Evolutionary conservation across 2,797 vertebrate genomes (phyloP).

Genomic region (Coccyzus lansbergi): DNA sequence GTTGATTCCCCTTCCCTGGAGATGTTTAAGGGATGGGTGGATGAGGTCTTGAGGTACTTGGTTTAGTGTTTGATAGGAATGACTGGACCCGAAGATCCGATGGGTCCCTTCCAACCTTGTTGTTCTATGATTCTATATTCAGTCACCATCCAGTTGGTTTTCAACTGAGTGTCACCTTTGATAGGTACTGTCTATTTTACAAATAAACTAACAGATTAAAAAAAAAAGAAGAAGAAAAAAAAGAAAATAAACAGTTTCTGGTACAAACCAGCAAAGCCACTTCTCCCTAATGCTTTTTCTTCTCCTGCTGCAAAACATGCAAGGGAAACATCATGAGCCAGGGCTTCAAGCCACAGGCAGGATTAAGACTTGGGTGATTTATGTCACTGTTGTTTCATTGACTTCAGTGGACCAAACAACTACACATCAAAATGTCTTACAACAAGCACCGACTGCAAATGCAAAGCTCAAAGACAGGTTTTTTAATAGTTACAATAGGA

Average conservation of each 20-base stretch:
- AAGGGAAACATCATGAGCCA: not conserved
- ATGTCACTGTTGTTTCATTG: not conserved
- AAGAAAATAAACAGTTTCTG: not conserved
- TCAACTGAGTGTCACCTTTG: not conserved
- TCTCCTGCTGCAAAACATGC: not conserved
- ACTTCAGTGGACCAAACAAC: not conserved
- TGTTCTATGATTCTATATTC: too few relatives aligned
- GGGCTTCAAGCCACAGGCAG: not conserved
- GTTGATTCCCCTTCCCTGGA: too few relatives aligned
- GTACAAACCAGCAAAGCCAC: not conserved
- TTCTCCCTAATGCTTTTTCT: not conserved
- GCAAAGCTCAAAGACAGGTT: not conserved
- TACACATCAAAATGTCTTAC: not conserved
- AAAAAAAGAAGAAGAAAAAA: not conserved
- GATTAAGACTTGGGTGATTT: not conserved
- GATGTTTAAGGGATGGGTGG: too few relatives aligned
- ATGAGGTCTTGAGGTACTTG: too few relatives aligned
- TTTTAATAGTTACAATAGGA: not conserved
- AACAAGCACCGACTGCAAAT: not conserved
- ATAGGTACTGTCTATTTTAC: not conserved
- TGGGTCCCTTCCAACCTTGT: too few relatives aligned
- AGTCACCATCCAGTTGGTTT: not conserved
- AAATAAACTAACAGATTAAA: not conserved
- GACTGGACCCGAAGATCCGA: too few relatives aligned
- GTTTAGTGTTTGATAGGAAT: too few relatives aligned